Percentiles rank a stretch among this genome's conserved stretches.
Evolutionary conservation across 2,113 vertebrate genomes (phyloP).

Genomic region (Odobenus rosmarus): DNA sequence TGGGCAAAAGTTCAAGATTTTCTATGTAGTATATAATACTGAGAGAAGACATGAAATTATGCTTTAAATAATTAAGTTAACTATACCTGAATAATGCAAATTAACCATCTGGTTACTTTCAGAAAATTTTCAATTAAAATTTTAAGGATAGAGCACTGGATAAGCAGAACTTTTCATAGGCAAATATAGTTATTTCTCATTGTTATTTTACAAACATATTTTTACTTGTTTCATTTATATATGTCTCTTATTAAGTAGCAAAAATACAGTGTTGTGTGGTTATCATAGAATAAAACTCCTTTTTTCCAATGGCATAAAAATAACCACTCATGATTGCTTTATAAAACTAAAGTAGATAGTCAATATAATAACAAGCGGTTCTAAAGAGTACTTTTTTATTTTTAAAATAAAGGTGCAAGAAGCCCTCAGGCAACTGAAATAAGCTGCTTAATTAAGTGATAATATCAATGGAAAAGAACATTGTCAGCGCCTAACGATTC

Average conservation of each 20-base stretch:
- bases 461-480: not conserved
- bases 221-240: constrained; percentile 9
- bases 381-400: constrained; percentile 42
- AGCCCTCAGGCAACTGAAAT: not conserved
- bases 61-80: not conserved
- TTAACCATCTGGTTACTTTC: constrained; percentile 18
- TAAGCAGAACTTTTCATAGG: not conserved
- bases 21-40: not conserved
- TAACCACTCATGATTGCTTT: not conserved
- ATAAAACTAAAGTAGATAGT: constrained; percentile 3
- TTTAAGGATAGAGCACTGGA: constrained; percentile 4
- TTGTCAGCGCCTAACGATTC: constrained; percentile 21
- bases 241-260: not conserved
- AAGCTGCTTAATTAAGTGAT: constrained; percentile 58
- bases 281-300: not conserved
- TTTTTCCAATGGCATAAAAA: constrained; percentile 7
- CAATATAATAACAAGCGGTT: constrained; percentile 44
- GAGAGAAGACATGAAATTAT: not conserved
- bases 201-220: not conserved
- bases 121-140: not conserved
- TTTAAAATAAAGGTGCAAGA: constrained; percentile 58
- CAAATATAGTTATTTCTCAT: not conserved
- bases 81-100: not conserved
- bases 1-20: not conserved
- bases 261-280: not conserved